Evolutionary conservation across 1,140 invertebrate genomes (phyloP).

Genomic region (Panagrolaimus sp.): DNA sequence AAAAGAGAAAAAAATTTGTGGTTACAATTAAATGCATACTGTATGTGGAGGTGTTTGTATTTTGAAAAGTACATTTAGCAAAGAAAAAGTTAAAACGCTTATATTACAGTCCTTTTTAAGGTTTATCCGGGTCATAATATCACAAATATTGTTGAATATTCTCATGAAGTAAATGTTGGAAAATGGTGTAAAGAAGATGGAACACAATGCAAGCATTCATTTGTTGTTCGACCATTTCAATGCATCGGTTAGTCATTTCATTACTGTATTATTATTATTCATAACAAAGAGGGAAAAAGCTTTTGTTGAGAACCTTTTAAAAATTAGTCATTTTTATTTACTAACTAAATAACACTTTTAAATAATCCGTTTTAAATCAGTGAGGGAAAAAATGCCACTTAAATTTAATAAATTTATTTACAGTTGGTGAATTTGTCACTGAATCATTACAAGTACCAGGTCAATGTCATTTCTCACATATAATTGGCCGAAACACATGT

Average conservation of each 20-base stretch:
- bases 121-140: constrained; percentile 92
- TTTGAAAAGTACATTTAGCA: no score
- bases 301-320: no score
- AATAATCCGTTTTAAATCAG: no score
- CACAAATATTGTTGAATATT: constrained; percentile 94
- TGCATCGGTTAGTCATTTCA: constrained; percentile 52
- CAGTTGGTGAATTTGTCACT: constrained; percentile 95
- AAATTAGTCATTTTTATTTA: no score
- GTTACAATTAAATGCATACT: no score
- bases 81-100: background rate
- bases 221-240: constrained; percentile 51
- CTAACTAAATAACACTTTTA: no score
- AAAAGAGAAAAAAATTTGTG: no score
- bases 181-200: constrained; percentile 73
- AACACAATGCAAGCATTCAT: constrained; percentile 46
- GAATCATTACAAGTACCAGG: constrained; percentile 96
- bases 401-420: constrained; percentile 23
- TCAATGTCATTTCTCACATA: constrained; percentile 94
- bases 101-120: constrained; percentile 62
- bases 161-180: constrained; percentile 81
- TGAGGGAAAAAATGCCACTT: no score
- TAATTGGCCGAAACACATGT: constrained; percentile 90
- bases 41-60: no score
- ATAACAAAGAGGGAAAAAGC: no score
- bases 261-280: no score